Evolutionary conservation across 2,113 vertebrate species (phyloP).

Genomic region (Podarcis raffonei): DNA sequence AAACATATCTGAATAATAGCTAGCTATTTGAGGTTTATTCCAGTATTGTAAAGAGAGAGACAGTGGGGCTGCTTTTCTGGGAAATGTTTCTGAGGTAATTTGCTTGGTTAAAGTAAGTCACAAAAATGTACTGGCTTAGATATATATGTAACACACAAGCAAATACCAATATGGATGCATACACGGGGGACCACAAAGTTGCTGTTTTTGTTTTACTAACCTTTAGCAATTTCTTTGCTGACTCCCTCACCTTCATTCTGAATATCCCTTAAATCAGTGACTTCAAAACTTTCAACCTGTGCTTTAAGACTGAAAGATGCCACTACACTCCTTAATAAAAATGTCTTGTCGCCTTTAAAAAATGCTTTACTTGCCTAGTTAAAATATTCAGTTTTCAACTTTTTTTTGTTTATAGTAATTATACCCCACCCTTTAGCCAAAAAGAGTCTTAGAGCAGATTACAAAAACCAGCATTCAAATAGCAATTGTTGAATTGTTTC

Average conservation of each 20-base stretch:
- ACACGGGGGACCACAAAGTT: too few species aligned
- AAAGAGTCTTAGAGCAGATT: neutral
- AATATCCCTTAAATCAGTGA: neutral
- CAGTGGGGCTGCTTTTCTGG: conserved; percentile 32
- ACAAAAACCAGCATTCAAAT: neutral
- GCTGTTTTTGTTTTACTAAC: neutral
- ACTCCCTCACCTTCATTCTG: neutral
- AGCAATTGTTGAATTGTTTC: neutral
- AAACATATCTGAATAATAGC: conserved; percentile 40
- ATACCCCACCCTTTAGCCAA: neutral
- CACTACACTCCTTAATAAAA: neutral
- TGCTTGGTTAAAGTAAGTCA: neutral
- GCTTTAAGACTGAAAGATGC: neutral
- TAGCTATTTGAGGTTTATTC: conserved; percentile 42
- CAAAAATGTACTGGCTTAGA: neutral
- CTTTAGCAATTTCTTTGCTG: neutral
- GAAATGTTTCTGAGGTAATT: conserved; percentile 33
- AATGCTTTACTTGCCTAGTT: neutral
- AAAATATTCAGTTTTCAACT: neutral
- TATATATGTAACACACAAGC: neutral
- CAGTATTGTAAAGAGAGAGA: conserved; percentile 14
- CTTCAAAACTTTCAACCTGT: neutral
- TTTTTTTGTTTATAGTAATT: neutral
- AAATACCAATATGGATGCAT: neutral
- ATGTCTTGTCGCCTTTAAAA: too few species aligned